Percentiles rank a stretch among this genome's conserved stretches.
Evolutionary conservation across 2,797 vertebrate species (phyloP).

Genomic region (Rhinichthys osculus): DNA sequence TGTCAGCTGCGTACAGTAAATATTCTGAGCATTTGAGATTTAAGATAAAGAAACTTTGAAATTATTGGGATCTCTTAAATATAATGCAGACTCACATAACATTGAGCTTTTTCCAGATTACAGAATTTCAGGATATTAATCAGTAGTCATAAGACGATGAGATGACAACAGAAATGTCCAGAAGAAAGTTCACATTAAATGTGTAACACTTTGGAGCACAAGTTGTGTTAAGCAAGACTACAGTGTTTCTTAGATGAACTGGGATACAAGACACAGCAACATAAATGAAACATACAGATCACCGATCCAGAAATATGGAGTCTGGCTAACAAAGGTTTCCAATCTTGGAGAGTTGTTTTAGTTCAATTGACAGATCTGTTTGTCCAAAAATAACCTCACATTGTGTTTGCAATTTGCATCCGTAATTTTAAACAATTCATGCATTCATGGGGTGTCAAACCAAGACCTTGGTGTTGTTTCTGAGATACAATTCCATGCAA

Average conservation of each 20-base stretch:
- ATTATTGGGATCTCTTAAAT: not conserved
- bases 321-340: not conserved
- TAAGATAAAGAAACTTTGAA: not conserved
- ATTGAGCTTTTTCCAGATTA: not conserved
- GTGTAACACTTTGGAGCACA: not conserved
- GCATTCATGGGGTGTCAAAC: not conserved
- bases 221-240: not conserved
- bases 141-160: not conserved
- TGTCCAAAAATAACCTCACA: not conserved
- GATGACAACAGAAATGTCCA: not conserved
- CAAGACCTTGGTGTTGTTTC: conserved; percentile 11
- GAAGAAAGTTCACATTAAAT: not conserved
- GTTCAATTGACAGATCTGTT: not conserved
- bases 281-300: conserved; percentile 17
- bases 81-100: not conserved
- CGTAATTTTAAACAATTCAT: conserved; percentile 9
- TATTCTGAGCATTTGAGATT: no score
- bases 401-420: not conserved
- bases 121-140: not conserved
- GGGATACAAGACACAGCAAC: not conserved
- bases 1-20: not conserved
- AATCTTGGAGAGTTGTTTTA: not conserved
- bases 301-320: not conserved
- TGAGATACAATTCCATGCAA: not conserved
- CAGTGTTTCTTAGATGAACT: conserved; percentile 5